Evolutionary conservation across 2,113 vertebrate species (phyloP).

Genomic region (Pteropus alecto): DNA sequence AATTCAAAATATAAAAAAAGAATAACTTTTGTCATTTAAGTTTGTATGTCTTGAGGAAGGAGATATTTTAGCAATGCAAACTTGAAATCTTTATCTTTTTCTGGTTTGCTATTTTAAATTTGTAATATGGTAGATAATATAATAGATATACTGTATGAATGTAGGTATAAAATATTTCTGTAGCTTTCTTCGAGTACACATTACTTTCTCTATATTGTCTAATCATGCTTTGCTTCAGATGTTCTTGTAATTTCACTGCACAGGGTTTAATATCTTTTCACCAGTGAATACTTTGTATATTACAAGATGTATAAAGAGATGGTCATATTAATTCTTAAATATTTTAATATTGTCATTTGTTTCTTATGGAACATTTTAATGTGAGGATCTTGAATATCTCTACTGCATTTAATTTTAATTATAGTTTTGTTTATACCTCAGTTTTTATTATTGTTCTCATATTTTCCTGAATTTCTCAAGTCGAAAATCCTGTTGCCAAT

Average conservation of each 20-base stretch:
- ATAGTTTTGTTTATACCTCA: background rate
- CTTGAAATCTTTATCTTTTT: background rate
- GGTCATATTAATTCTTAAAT: background rate
- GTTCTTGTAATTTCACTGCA: background rate
- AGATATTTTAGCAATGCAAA: background rate
- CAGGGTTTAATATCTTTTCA: background rate
- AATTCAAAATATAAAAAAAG: background rate
- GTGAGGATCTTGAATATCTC: background rate
- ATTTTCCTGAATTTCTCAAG: background rate
- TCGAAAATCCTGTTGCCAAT: background rate
- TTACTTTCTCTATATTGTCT: background rate
- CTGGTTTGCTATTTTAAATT: background rate
- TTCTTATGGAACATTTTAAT: background rate
- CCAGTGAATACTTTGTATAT: background rate
- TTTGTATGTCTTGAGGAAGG: background rate
- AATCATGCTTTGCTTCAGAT: background rate
- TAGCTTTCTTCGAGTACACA: background rate
- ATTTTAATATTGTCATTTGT: background rate
- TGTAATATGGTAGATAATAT: background rate
- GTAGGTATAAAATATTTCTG: background rate
- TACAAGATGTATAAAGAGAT: background rate
- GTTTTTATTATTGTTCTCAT: background rate
- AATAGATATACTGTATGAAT: background rate
- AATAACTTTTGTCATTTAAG: background rate
- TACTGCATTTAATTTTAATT: background rate